Evolutionary conservation across 2,888 invertebrate genomes (phyloP), one percentile per base, ranked within the genome.

Genomic region (Epinotia ramella): DNA sequence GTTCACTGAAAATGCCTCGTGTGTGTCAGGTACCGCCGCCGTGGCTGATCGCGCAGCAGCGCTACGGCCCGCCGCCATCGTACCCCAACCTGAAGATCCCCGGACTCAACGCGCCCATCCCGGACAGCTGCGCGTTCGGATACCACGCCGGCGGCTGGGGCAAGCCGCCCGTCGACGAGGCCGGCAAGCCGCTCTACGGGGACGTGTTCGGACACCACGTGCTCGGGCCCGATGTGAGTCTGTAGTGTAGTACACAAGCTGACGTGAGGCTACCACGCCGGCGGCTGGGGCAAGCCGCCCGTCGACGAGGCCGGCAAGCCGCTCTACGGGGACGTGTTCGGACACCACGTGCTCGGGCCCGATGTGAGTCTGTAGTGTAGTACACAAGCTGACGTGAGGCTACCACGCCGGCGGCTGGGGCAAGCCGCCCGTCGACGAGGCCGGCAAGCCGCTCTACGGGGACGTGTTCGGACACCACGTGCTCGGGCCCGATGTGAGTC

Each of bases 61-160:
- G 99, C 83, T 99, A 99, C 89, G 99, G 99, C 0, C 99, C 99
- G 1, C 99, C 99, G 3, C 99, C 99, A 0, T 99, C 99, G 69
- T 99, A 99, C 94, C 99, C 99, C 0, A 99, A 99, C 94, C 95
- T 99, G 40, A 99, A 99, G 94, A 98, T 99, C 85, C 98, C 99
- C 0, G 99, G 99, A 0, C 94, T 99, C 6, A 99, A 99, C 94
- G 99, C 99, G 2, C 99, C 99, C 0, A 99, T 99, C 83, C 99
- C 99, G 0, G 99, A 99, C 78, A 97, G 97, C 2, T 99, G 99
- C 86, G 97, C 99, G 0, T 99, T 99, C 90, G 99, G 99, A 20
- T 99, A 99, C 91, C 99, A 99, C 93, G 99, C 99, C 0, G 99
- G 99, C 57, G 99, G 99, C 40, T 99, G 99, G 99, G 99, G 99